phyloP scores from a whole-genome alignment of 2,888 invertebrate species.

The Alviniconcha strummeri region DNA sequence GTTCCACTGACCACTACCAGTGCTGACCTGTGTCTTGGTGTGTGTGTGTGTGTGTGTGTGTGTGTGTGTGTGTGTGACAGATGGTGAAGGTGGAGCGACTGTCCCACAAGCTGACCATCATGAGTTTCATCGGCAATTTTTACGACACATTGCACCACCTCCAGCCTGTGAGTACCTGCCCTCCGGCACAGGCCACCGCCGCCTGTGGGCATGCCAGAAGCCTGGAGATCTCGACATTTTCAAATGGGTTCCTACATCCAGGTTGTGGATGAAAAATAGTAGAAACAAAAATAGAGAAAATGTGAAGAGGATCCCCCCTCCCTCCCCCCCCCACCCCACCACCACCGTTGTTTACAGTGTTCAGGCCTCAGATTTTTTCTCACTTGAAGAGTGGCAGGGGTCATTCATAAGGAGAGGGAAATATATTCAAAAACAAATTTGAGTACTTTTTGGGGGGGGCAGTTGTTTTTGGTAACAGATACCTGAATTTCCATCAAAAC shows the following conservation, averaged over 20 bases:
- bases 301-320: background rate
- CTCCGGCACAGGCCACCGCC: background rate
- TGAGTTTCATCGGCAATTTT: constrained; percentile 98
- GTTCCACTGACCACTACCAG: too few species aligned
- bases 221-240: background rate
- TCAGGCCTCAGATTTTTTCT: too few species aligned
- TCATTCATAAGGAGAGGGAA: too few species aligned
- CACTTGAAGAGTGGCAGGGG: too few species aligned
- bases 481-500: too few species aligned
- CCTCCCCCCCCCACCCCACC: background rate
- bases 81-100: constrained; percentile 95
- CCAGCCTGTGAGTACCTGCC: constrained; percentile 82
- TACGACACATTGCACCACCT: constrained; percentile 93
- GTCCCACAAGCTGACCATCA: constrained; percentile 93
- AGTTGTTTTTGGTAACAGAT: too few species aligned
- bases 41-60: too few species aligned
- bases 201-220: background rate
- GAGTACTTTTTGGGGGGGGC: too few species aligned
- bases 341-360: too few species aligned
- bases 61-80: constrained; percentile 50
- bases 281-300: background rate
- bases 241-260: background rate
- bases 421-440: too few species aligned
- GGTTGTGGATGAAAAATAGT: background rate
- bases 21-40: too few species aligned